phyloP scores from a whole-genome alignment of 30 jellyfish, hydroid and myxozoan species.

The Euphysa ruthae region DNA sequence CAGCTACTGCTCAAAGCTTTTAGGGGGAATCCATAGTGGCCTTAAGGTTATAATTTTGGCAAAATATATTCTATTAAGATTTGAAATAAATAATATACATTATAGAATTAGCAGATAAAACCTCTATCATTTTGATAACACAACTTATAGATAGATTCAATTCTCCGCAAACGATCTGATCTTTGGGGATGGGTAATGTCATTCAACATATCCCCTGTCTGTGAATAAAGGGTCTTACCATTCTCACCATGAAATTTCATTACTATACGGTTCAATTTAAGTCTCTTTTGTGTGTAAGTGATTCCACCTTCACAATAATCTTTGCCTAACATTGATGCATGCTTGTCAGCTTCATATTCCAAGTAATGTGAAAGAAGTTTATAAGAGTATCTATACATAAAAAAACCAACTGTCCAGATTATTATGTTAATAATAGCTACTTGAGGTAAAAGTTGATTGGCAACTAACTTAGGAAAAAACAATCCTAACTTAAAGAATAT shows the following conservation, averaged over 20 bases:
- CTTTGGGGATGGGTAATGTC: slow-evolving; percentile 54
- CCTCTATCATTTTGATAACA: no score
- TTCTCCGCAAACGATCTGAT: slow-evolving; percentile 38
- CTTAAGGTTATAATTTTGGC: no score
- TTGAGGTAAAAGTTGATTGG: slow-evolving; percentile 2
- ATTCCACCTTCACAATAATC: slow-evolving; percentile 70
- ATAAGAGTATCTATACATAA: slow-evolving; percentile 8
- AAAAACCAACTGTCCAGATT: slow-evolving; percentile 36
- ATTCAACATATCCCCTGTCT: slow-evolving; percentile 44
- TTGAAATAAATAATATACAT: no score
- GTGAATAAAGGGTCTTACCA: slow-evolving; percentile 45
- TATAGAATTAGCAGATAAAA: no score
- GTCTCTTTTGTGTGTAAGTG: slow-evolving; percentile 38
- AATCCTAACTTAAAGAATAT: slow-evolving; percentile 38
- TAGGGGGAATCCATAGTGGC: no score
- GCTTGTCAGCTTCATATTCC: slow-evolving; percentile 54
- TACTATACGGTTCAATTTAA: slow-evolving; percentile 47
- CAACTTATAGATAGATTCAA: slow-evolving; percentile 34
- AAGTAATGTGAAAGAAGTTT: slow-evolving; percentile 12
- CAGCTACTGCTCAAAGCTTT: no score
- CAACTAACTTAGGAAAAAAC: slow-evolving; percentile 33
- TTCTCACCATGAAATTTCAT: slow-evolving; percentile 45
- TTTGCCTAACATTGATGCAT: slow-evolving; percentile 53
- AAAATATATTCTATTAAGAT: not conserved
- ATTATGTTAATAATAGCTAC: slow-evolving; percentile 2